Percentiles rank a stretch among this genome's conserved stretches.
Evolutionary conservation across 2,797 vertebrate genomes (phyloP).

Genomic region (Scolopax bukidnonensis): DNA sequence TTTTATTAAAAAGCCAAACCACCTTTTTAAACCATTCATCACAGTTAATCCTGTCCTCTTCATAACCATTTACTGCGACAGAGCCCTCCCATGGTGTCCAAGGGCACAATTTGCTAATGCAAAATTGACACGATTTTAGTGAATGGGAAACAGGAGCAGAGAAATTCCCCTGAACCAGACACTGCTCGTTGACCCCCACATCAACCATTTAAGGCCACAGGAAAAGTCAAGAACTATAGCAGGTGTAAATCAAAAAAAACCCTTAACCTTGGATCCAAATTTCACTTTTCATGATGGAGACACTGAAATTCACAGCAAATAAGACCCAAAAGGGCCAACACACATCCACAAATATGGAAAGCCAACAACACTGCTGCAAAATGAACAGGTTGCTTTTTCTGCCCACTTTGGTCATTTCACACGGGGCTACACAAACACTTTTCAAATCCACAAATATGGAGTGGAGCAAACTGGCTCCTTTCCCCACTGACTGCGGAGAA

Average conservation of each 20-base stretch:
- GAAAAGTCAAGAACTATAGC: neutral
- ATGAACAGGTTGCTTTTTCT: neutral
- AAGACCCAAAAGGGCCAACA: neutral
- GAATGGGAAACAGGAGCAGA: neutral
- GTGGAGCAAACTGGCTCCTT: neutral
- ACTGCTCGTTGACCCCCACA: rapidly evolving
- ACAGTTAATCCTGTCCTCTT: neutral
- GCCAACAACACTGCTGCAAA: neutral
- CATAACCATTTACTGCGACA: neutral
- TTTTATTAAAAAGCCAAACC: neutral
- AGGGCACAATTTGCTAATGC: neutral
- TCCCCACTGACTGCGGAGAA: neutral
- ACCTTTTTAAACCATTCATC: neutral
- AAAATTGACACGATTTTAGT: neutral
- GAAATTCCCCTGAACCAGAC: neutral
- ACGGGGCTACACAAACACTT: neutral
- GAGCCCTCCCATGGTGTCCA: neutral
- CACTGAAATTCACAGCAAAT: neutral
- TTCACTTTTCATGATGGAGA: neutral
- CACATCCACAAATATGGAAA: neutral
- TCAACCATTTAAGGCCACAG: neutral
- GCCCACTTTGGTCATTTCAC: neutral
- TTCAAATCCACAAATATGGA: neutral
- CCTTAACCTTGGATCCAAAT: neutral
- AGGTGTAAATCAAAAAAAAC: neutral